Base-by-base conservation (phyloP, 2,797 vertebrate species). In the Lithobates pipiens region DNA sequence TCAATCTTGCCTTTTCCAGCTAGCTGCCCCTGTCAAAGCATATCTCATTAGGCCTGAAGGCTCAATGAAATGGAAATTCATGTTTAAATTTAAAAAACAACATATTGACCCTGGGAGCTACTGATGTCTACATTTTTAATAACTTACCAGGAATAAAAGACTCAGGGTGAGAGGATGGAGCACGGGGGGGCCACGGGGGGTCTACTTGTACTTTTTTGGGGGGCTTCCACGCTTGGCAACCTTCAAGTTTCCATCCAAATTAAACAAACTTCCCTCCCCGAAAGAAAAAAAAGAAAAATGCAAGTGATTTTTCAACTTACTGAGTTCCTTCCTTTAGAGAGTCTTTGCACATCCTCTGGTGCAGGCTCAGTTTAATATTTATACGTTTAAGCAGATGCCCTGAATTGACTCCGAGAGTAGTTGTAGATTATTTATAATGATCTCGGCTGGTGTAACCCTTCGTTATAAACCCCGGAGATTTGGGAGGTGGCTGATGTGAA, bases 21-120 rank as follows among this genome's bases (percentile, higher is more conserved):
- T 93, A 94, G 93, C 93, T 93, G 93, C 92, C 94, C 93, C 94
- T 92, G 93, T 95, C 94, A 94, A 91, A 94, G 92, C 90, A 91
- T 91, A 95, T 95, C 93, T 94, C 93, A 93, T 95, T 95, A 94
- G 93, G 92, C 93, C 93, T 91, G 93, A 93, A 93, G 93, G 93
- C 93, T 94, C 94, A 94, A 94, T 94, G 94, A 94, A 95, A 94
- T 94, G 94, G 93, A 94, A 95, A 95, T 94, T 93, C 94, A 94
- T 94, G 93, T 94, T 95, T 94, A 94, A 95, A 95, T 95, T 94
- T 94, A 95, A 95, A 46, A 95, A 95, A 94, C 93, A 95, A 94
- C 93, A 95, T 94, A 95, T 94, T 94, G 94, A 95, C 94, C 92
- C 93, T 93, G 93, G 91, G 91, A 94, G 93, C 92, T 91, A 89